Conservation (phyloP, 2,113 vertebrate species). For the Myxocyprinus asiaticus region DNA sequence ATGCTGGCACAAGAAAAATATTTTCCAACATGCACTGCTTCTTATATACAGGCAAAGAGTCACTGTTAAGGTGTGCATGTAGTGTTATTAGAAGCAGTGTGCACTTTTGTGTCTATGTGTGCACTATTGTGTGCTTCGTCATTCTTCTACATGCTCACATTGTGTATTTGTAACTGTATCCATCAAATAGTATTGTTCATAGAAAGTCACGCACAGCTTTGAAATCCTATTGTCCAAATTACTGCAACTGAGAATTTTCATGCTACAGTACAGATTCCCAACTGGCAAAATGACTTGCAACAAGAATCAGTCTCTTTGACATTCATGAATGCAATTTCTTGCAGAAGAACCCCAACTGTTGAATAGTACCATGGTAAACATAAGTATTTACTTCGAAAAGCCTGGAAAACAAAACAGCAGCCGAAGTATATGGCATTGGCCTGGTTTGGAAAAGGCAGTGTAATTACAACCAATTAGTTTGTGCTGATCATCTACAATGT, state of each 20-base stretch:
- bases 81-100: constrained; percentile 55
- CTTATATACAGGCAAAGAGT: constrained; percentile 64
- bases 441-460: too few species aligned
- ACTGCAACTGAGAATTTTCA: not conserved
- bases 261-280: not conserved
- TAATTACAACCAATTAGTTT: constrained; percentile 30
- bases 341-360: too few species aligned
- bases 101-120: constrained; percentile 47
- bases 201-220: not conserved
- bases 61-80: constrained; percentile 42
- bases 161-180: constrained; percentile 17
- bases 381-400: too few species aligned
- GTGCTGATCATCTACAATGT: constrained; percentile 72
- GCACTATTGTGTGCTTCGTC: constrained; percentile 38
- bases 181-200: constrained; percentile 16
- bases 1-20: constrained; percentile 75
- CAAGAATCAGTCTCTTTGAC: constrained; percentile 23
- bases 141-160: constrained; percentile 48
- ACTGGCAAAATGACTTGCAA: not conserved
- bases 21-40: constrained; percentile 77
- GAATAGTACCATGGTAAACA: too few species aligned
- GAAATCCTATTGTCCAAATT: not conserved
- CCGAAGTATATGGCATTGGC: too few species aligned
- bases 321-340: constrained; percentile 25
- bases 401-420: too few species aligned